Percentiles rank a stretch among this genome's conserved stretches.
Conservation (phyloP, 2,113 vertebrate genomes). For the Ophthalmotilapia sp. region DNA sequence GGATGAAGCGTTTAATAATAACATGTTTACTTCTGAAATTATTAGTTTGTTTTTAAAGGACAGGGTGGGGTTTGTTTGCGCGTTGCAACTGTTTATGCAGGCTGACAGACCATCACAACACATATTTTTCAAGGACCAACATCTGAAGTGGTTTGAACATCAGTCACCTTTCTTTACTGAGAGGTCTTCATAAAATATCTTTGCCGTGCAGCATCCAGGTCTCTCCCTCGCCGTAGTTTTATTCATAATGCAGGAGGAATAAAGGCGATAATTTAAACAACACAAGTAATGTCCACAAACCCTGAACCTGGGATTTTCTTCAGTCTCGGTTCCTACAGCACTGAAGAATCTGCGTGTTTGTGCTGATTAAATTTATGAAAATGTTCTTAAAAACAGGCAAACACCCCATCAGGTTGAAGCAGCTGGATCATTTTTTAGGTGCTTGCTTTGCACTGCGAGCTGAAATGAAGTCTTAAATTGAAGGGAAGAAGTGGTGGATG, state of each 20-base stretch:
- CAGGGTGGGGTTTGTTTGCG: neutral
- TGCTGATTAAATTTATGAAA: neutral
- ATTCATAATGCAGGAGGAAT: neutral
- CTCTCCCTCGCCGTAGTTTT: neutral
- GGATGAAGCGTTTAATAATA: neutral
- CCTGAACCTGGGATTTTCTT: neutral
- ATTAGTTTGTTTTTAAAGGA: neutral
- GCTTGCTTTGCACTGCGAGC: neutral
- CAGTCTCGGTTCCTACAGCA: neutral
- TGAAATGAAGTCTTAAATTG: neutral
- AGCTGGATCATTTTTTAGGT: neutral
- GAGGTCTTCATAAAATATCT: conserved; percentile 30
- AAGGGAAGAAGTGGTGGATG: neutral
- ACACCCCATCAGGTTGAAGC: neutral
- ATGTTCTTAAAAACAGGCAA: neutral
- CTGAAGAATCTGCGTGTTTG: neutral
- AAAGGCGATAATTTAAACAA: neutral
- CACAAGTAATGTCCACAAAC: neutral
- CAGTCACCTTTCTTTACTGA: neutral
- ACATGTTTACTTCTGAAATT: neutral
- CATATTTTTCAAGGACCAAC: conserved; percentile 31
- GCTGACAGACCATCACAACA: neutral
- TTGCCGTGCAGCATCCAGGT: neutral
- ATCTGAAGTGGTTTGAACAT: conserved; percentile 29
- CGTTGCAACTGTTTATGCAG: neutral